Percentiles rank a stretch among this genome's conserved stretches.
These are phyloP conservation scores for Paracentrotus lividus DNA, from an alignment of 53 echinoderm and acorn worm species.

Conservation along the genomic window DNA sequence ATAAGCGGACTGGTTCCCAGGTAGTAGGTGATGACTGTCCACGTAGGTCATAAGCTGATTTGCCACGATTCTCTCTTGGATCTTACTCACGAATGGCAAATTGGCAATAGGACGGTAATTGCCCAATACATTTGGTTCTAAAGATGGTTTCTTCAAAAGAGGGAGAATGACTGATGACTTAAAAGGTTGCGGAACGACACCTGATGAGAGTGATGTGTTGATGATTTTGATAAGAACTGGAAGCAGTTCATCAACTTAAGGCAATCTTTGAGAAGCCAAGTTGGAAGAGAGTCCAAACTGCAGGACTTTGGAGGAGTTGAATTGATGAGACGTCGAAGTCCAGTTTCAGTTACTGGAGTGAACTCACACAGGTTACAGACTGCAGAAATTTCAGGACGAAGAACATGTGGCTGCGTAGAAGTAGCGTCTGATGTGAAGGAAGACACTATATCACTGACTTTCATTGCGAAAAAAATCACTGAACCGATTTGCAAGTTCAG, in stretches of 20 bases:
- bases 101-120: too few relatives aligned
- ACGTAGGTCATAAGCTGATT: too few relatives aligned
- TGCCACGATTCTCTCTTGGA: too few relatives aligned
- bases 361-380: neutral
- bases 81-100: too few relatives aligned
- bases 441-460: neutral
- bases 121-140: neutral
- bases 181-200: neutral
- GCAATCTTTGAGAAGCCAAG: neutral
- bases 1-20: too few relatives aligned
- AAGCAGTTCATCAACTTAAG: neutral
- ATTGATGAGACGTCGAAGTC: neutral
- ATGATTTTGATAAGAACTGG: neutral
- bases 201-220: too few relatives aligned
- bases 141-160: neutral
- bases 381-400: neutral
- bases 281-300: neutral
- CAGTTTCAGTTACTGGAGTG: neutral
- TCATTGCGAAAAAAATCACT: neutral
- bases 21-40: too few relatives aligned
- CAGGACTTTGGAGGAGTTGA: neutral
- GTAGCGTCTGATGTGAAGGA: neutral
- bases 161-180: neutral
- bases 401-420: neutral
- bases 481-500: neutral